Conservation (phyloP, 2,797 vertebrate genomes). For the Cynopterus sphinx region DNA sequence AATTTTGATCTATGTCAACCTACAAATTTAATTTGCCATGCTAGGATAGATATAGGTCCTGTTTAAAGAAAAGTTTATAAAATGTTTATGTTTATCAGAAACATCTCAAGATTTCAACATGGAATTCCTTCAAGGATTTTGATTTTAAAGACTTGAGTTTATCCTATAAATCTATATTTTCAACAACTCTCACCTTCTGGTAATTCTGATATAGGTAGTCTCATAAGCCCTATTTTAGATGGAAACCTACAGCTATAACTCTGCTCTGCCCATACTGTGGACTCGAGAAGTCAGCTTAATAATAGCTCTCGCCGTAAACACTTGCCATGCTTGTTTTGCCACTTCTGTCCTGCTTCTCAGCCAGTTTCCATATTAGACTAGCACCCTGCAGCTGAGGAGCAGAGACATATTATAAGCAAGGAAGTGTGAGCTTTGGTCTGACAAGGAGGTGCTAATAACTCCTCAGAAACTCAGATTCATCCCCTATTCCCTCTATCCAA, state of each 20-base stretch:
- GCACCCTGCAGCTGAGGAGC: slow-evolving; percentile 28
- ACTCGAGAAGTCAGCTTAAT: background rate
- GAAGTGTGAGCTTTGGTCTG: slow-evolving; percentile 58
- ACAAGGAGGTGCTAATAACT: slow-evolving; percentile 71
- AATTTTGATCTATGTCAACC: background rate
- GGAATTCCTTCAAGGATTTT: background rate
- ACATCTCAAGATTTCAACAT: background rate
- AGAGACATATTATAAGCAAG: slow-evolving; percentile 52
- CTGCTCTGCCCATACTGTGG: background rate
- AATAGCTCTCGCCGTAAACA: background rate
- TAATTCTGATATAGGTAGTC: background rate
- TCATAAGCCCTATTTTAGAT: background rate
- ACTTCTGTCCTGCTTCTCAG: background rate
- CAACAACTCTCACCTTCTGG: background rate
- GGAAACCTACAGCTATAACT: background rate
- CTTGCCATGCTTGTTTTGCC: background rate
- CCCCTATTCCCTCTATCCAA: slow-evolving; percentile 37
- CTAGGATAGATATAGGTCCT: background rate
- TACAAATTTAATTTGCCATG: background rate
- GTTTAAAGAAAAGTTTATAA: background rate
- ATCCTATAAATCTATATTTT: background rate
- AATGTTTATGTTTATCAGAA: background rate
- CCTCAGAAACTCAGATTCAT: slow-evolving; percentile 39
- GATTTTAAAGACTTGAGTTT: background rate
- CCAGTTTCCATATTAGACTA: slow-evolving; percentile 52